Evolutionary conservation across 2,113 vertebrate genomes (phyloP).

Genomic region (Lutjanus erythropterus): DNA sequence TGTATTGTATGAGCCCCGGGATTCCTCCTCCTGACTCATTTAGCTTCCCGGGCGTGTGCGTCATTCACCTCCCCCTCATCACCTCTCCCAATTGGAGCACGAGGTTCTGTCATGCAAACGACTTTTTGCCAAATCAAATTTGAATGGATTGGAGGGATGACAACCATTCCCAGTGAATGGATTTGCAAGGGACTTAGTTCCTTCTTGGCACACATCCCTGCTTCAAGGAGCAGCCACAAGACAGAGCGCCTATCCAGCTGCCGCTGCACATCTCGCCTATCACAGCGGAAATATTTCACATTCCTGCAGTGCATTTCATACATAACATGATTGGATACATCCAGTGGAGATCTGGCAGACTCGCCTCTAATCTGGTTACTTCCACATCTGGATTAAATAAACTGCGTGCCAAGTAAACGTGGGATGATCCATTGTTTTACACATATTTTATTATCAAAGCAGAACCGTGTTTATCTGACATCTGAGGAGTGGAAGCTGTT

Average conservation of each 20-base stretch:
- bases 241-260: constrained; percentile 63
- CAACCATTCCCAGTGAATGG: constrained; percentile 80
- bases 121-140: constrained; percentile 82
- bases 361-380: constrained; percentile 64
- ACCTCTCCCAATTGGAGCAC: constrained; percentile 62
- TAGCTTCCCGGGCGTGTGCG: constrained; percentile 45
- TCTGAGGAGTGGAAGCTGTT: constrained; percentile 42
- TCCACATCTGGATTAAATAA: constrained; percentile 73
- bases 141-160: constrained; percentile 81
- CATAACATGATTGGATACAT: constrained; percentile 72
- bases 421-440: constrained; percentile 54
- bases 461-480: constrained; percentile 40
- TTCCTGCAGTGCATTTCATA: constrained; percentile 62
- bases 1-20: constrained; percentile 47
- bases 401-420: constrained; percentile 54
- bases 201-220: constrained; percentile 67
- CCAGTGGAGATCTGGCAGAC: constrained; percentile 65
- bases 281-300: constrained; percentile 48
- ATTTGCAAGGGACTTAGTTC: constrained; percentile 78
- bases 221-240: constrained; percentile 59
- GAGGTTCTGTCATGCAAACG: constrained; percentile 76
- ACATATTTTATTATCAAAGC: constrained; percentile 53
- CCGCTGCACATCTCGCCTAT: constrained; percentile 56
- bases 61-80: constrained; percentile 69
- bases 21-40: constrained; percentile 65